A percentile compares a stretch with the other conserved stretches of the same genome.
These are phyloP conservation scores for Coilia nasus DNA, from an alignment of 2,797 vertebrate species.

Conservation along the genomic window DNA sequence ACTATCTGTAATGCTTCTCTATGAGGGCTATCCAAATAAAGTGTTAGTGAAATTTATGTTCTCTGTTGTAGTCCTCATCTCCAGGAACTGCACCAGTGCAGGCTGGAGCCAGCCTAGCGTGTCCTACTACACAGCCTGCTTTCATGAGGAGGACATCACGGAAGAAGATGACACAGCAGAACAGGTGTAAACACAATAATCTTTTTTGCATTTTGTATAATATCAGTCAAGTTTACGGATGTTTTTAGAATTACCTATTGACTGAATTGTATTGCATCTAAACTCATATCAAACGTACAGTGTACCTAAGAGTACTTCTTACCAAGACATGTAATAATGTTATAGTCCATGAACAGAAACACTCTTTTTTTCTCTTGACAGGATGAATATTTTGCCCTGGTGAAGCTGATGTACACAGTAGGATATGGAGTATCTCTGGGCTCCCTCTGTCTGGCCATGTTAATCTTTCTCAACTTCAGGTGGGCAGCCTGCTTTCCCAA, in stretches of 20 bases:
- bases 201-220: no score
- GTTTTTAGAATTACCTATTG: no score
- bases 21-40: no score
- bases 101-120: slow-evolving; percentile 67
- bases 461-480: slow-evolving; percentile 50
- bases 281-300: no score
- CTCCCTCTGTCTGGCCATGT: slow-evolving; percentile 40
- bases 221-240: no score
- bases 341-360: no score
- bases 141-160: slow-evolving; percentile 44
- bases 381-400: slow-evolving; percentile 45
- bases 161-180: slow-evolving; percentile 54
- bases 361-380: not conserved
- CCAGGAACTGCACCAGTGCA: slow-evolving; percentile 58
- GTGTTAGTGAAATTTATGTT: no score
- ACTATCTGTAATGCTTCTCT: no score
- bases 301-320: no score
- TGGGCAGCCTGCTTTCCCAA: not conserved
- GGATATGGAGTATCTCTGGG: slow-evolving; percentile 49
- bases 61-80: slow-evolving; percentile 59
- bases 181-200: no score
- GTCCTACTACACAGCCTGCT: slow-evolving; percentile 64
- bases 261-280: no score
- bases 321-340: no score
- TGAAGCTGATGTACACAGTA: slow-evolving; percentile 52